phyloP scores from a whole-genome alignment of 1,140 invertebrate species.

The Cyclargus thomasi region DNA sequence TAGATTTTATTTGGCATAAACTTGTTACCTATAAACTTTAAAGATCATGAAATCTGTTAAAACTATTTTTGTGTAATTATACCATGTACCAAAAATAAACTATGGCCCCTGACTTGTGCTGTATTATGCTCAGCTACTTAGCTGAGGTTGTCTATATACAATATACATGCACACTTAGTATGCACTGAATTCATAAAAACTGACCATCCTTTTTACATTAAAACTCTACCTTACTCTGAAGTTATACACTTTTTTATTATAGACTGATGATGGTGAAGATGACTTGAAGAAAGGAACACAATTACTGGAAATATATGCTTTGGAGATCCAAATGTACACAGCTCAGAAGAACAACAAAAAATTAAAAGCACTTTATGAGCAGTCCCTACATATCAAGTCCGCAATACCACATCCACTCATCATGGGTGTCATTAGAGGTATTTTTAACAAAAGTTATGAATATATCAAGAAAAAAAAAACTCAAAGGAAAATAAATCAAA shows the following conservation, averaged over 20 bases:
- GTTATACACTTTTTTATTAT: constrained; percentile 31
- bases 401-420: constrained; percentile 99
- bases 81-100: no score
- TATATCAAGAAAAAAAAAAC: no score
- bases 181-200: no score
- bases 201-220: no score
- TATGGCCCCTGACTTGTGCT: no score
- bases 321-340: constrained; percentile 99
- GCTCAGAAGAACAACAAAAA: constrained; percentile 99
- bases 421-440: constrained; percentile 99
- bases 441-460: not conserved
- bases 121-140: no score
- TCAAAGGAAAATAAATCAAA: not conserved
- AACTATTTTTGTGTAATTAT: no score
- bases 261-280: constrained; percentile 99
- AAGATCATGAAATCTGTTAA: no score
- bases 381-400: constrained; percentile 98
- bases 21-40: no score
- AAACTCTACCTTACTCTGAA: no score
- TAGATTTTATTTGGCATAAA: constrained; percentile 42
- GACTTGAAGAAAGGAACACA: constrained; percentile 99
- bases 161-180: no score
- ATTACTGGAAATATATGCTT: constrained; percentile 97
- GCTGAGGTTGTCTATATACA: no score
- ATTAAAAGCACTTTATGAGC: constrained; percentile 97